Evolutionary conservation across 2,113 vertebrate genomes (phyloP), one percentile per base, ranked within the genome.

Genomic region (Percopsis transmontana): DNA sequence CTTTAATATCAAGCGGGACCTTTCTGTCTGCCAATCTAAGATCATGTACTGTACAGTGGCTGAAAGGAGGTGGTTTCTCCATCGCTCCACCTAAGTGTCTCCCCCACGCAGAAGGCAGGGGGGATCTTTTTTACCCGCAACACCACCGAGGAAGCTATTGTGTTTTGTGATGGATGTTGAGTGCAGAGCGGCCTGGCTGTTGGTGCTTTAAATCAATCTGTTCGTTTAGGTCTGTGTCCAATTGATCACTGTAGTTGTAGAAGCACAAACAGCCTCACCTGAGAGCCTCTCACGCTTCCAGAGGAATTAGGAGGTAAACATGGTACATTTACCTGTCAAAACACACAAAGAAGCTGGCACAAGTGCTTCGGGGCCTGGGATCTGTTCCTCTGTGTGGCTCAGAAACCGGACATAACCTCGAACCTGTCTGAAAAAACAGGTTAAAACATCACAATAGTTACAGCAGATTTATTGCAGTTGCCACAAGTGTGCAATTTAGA

Each of bases 171-270:
- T 90, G 86, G 85, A 90, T 90, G 82, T 83, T 81, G 70, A n/a
- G 68, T 62, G 83, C 77, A 68, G 62, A 66, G 33, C 74, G 83
- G 70, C 85, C 76, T 85, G 68, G 66, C 66, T 63, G 60, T 69
- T 84, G 74, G 79, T 73, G 72, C 62, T 70, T 87, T 84, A 87
- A 89, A 88, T 87, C 85, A 90, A 87, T 89, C 83, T 79, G 68
- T 79, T 88, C 78, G 79, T 90, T 87, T 85, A 78, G 74, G 81
- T 81, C 84, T 87, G 67, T 80, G 76, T 84, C 68, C 76, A 81
- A 82, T 79, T 85, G 83, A 90, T 87, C 72, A 84, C 85, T 77
- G 69, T 58, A 7, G 27, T 33, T 33, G 27, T 33, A 33, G 79
- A 85, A 89, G 85, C 78, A 70, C 79, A 85, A 85, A 83, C 79